Conservation (phyloP, 2,888 invertebrate genomes). For the Ochropleura leucogaster region DNA sequence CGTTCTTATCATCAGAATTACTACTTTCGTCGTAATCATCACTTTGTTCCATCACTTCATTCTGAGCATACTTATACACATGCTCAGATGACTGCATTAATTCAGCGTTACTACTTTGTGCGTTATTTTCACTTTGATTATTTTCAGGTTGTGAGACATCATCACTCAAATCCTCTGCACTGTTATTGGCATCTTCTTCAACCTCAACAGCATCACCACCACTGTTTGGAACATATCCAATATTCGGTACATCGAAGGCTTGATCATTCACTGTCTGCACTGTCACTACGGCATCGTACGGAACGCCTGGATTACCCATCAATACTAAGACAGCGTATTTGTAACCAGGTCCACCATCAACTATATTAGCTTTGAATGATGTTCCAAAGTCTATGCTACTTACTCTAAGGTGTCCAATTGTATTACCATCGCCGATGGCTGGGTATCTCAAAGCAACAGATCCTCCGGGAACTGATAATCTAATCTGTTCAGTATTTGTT, state of each 20-base stretch:
- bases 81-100: constrained; percentile 78
- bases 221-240: constrained; percentile 55
- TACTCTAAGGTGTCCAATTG: constrained; percentile 84
- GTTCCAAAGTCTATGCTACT: constrained; percentile 87
- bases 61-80: constrained; percentile 74
- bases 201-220: constrained; percentile 49
- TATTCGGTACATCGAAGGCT: constrained; percentile 41
- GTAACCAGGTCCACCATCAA: constrained; percentile 87
- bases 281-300: constrained; percentile 84
- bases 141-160: constrained; percentile 69
- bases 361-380: constrained; percentile 83
- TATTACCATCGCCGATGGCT: constrained; percentile 80
- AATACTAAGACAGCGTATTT: constrained; percentile 85
- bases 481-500: constrained; percentile 83
- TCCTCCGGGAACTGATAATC: constrained; percentile 84
- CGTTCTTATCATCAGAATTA: constrained; percentile 37
- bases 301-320: constrained; percentile 80
- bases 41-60: constrained; percentile 65
- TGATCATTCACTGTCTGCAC: constrained; percentile 77
- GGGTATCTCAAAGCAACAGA: constrained; percentile 85
- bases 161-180: constrained; percentile 75
- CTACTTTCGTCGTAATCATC: constrained; percentile 50
- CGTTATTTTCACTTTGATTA: constrained; percentile 53
- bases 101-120: constrained; percentile 70
- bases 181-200: constrained; percentile 68